Conservation (phyloP, 37 sponge, comb jelly and placozoan genomes). For the Theonella swinhoei region DNA sequence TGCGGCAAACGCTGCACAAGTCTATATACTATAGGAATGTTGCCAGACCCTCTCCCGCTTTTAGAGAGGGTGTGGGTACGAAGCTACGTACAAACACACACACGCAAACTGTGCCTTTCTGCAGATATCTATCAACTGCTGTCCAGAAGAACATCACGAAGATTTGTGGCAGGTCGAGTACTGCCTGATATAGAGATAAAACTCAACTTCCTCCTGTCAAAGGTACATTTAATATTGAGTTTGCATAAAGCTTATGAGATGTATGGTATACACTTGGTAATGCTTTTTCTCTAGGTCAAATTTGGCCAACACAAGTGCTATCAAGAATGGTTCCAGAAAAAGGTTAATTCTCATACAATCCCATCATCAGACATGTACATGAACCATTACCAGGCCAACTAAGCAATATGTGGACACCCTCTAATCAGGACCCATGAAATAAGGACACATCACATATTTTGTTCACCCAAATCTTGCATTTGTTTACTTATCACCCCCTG, state of each 20-base stretch:
- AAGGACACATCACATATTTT: not conserved
- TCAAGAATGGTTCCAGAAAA: slow-evolving; percentile 91
- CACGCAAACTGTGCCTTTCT: not conserved
- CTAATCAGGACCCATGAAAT: too few species aligned
- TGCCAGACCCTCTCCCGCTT: too few species aligned
- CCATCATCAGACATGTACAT: not conserved
- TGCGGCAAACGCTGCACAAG: too few species aligned
- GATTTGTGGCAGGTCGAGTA: slow-evolving; percentile 84
- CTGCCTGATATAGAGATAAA: slow-evolving; percentile 93
- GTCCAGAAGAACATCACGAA: slow-evolving; percentile 80
- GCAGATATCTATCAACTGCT: slow-evolving; percentile 73
- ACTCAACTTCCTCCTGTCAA: slow-evolving; percentile 86
- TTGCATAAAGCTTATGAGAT: not conserved
- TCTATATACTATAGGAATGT: too few species aligned
- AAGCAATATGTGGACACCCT: too few species aligned
- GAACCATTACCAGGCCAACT: too few species aligned
- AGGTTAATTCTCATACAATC: slow-evolving; percentile 37
- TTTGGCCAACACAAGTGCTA: slow-evolving; percentile 93
- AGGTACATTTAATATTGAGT: slow-evolving; percentile 44
- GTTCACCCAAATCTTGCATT: not conserved
- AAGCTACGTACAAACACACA: slow-evolving; percentile 13
- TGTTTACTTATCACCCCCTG: not conserved
- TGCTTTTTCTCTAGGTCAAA: slow-evolving; percentile 89
- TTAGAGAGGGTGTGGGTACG: too few species aligned
- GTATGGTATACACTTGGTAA: too few species aligned